Conservation (phyloP, 2,888 invertebrate species). For the Heliothis peltigera region DNA sequence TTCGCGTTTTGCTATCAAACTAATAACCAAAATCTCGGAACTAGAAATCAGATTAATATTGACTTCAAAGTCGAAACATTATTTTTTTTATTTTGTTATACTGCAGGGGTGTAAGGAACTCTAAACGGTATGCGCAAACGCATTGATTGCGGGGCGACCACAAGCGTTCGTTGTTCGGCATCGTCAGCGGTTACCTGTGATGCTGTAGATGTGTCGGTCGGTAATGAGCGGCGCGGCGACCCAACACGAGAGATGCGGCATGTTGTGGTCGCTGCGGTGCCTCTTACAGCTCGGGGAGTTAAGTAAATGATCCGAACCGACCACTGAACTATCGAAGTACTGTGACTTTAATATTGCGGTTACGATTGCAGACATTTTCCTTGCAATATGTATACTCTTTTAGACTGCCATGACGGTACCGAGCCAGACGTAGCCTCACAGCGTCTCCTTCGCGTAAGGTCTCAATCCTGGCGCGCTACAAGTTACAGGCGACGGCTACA, state of each 20-base stretch:
- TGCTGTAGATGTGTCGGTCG: slow-evolving; percentile 12
- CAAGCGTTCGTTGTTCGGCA: slow-evolving; percentile 8
- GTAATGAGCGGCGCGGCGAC: slow-evolving; percentile 20
- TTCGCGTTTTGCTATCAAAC: neutral
- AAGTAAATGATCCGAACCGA: slow-evolving; percentile 11
- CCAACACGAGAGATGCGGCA: neutral
- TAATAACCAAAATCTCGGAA: neutral
- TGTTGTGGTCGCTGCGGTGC: slow-evolving; percentile 41
- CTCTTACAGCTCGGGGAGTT: neutral
- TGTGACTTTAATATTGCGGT: neutral
- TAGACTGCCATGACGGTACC: too few relatives aligned
- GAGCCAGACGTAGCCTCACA: neutral
- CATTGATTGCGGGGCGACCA: slow-evolving; percentile 33
- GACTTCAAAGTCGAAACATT: neutral
- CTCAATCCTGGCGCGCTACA: slow-evolving; percentile 36
- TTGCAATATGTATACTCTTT: too few relatives aligned
- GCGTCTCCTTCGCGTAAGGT: slow-evolving; percentile 4
- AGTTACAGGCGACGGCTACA: slow-evolving; percentile 24
- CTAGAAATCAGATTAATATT: neutral
- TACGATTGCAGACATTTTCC: neutral
- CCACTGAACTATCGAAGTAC: neutral
- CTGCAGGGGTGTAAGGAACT: neutral
- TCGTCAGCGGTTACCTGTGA: slow-evolving; percentile 7
- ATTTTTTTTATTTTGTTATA: neutral
- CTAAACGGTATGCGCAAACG: slow-evolving; percentile 24